Evolutionary conservation across 2,888 invertebrate species (phyloP), one percentile per base, ranked within the genome.

Genomic region (Nebria brevicollis): DNA sequence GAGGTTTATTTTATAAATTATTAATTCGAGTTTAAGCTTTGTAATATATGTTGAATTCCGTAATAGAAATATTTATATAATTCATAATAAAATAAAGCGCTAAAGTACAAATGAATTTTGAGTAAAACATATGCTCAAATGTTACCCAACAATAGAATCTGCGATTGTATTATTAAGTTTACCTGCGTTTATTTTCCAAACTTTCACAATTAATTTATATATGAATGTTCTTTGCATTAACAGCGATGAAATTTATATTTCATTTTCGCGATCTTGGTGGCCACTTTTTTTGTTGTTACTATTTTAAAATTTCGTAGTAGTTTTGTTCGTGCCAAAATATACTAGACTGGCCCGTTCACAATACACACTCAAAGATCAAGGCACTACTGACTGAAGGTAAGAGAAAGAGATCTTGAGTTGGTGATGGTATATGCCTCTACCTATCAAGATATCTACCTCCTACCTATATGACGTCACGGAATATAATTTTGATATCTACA

Each of bases 301-400:
- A 43, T 54, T 13, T 54, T 8, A 20, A 20, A 20, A 20, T 11
- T 54, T 54, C 54, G 54, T 54, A 54, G 8, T 54, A 54, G 54
- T 54, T 54, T 54, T 13, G 54, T 54, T 54, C 54, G 54, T 54
- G 54, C 54, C 54, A 54, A 54, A 54, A 54, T 34, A 13, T 13
- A 13, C 54, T 13, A 11, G 54, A 11, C 54, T 54, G 13, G 54
- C 7, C 54, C 54, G 54, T 54, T 54, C 54, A 54, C 54, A 54
- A 54, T 54, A 54, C 54, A 54, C 54, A 72, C 64, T 72, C 68
- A 42, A 79, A 43, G 66, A 68, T 68, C 79, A 68, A 66, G 66
- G 68, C 79, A 79, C 79, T 66, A 79, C 75, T 79, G 68, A 25
- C 25, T 25, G 34, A 70, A 75, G 66, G 74, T 73, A 78, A 79